Evolutionary conservation across 2,113 vertebrate species (phyloP).

Genomic region (Brevimyrus niger): DNA sequence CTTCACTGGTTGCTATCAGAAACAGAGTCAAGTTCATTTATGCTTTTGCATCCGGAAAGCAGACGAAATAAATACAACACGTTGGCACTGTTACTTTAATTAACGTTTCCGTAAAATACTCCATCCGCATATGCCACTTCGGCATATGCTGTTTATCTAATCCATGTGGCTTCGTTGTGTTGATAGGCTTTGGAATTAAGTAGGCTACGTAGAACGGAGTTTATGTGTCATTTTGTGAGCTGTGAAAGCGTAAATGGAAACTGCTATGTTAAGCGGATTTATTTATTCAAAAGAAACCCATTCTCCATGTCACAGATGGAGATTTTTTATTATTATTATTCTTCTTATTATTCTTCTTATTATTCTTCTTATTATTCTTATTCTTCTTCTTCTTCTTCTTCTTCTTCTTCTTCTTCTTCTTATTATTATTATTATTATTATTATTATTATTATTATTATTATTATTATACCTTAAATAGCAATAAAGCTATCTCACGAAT

Average conservation of each 20-base stretch:
- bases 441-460: no score
- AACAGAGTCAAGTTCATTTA: constrained; percentile 11
- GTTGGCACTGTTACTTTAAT: neutral
- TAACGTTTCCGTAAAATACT: neutral
- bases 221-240: constrained; percentile 15
- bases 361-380: no score
- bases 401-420: no score
- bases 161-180: neutral
- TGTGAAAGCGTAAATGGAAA: constrained; percentile 11
- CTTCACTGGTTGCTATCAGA: neutral
- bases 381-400: no score
- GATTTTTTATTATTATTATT: neutral
- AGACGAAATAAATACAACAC: neutral
- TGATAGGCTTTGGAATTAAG: neutral
- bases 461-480: neutral
- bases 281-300: neutral
- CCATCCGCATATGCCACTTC: neutral
- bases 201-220: neutral
- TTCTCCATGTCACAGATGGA: neutral
- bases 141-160: neutral
- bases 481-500: neutral
- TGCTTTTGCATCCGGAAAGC: neutral
- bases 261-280: neutral
- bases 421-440: no score
- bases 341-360: no score